Base-by-base conservation (phyloP, 2,113 vertebrate genomes). In the Pseudorectes ferrugineus region DNA sequence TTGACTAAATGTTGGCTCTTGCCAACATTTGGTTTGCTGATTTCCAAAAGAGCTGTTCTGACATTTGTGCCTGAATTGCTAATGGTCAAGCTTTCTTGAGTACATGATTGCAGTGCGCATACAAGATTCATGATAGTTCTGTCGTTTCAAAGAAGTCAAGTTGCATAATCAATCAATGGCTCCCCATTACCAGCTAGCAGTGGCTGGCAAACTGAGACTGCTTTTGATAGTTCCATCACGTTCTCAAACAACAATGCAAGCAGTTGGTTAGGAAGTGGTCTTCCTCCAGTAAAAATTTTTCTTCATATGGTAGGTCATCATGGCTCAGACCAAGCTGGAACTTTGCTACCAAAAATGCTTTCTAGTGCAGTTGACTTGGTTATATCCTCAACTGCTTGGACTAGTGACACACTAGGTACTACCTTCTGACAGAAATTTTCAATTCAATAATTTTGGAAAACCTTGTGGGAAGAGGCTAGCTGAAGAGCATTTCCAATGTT, bases 161-260 rank as follows among this genome's bases (percentile, higher is more conserved):
- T 49, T 92, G 62, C 26, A 29, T 71, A 17, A 59, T 68, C 33
- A 26, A 1, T 79, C 48, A 43, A 1, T 85, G 51, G 31, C 51
- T 79, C 11, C 33, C 5, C 0, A 0, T 55, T 40, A 89, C 14
- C 2, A 4, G 25, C 38, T 42, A 54, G 33, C 52, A 68, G 33
- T 43, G 29, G 11, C 11, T 79, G 54, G 29, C 54, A 59, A 68
- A 55, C 35, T 63, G 29, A 46, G 36, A 26, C 33, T 2, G 3
- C 10, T 76, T 31, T 80, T 89, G 52, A 17, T 42, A 51, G 36
- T 24, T 93, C 49, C 15, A 31, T 80, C 13, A 28, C 25, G 19
- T 73, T 89, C 31, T 89, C 28, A 9, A 59, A 45, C 12, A 68
- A 22, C 5, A 3, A 33, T 3, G 4, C 17, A 51, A 57, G 13